Evolutionary conservation across 1,140 invertebrate species (phyloP), one percentile per base, ranked within the genome.

Genomic region (Drosophila miranda): DNA sequence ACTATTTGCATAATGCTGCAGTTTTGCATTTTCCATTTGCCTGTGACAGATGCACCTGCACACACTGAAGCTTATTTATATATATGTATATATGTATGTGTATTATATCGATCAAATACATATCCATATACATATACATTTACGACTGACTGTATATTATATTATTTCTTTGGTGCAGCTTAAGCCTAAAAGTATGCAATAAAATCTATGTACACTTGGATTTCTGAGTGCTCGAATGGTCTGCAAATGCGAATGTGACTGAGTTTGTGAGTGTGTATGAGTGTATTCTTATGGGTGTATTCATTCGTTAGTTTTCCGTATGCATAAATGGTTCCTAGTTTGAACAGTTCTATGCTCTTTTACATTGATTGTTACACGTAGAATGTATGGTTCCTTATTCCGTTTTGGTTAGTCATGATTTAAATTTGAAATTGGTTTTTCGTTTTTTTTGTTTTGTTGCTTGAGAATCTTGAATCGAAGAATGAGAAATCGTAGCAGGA

Each of bases 151-250:
- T 26, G 4, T 26, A 23, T n/a, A 48, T 45, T 54, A 19, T 42
- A 55, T 38, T 75, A 21, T 56, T 57, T 69, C 61, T 78, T 82
- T 88, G 78, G 82, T 87, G 82, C 82, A 75, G 71, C 87, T 77
- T 75, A 71, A 67, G 44, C 68, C 75, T 88, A 82, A 69, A 66
- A 82, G 71, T 87, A 82, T 76, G 75, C 75, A 11, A 69, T 87
- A 87, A 87, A 87, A 87, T 88, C 82, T 87, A 87, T 87, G n/a
- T 87, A 87, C 82, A 87, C 60, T 38, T 87, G 66, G 63, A 41
- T 61, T 45, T 69, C 62, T n/a, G 56, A 58, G 81, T 84, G 82
- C 70, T 58, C 51, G 38, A 81, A 77, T 80, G 72, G 52, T 75
- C 61, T 55, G 46, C 52, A 52, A 64, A 51, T 50, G 60, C 60